These are phyloP conservation scores for Trogon melanurus DNA, from an alignment of 2,113 vertebrate genomes.

Conservation along the genomic window DNA sequence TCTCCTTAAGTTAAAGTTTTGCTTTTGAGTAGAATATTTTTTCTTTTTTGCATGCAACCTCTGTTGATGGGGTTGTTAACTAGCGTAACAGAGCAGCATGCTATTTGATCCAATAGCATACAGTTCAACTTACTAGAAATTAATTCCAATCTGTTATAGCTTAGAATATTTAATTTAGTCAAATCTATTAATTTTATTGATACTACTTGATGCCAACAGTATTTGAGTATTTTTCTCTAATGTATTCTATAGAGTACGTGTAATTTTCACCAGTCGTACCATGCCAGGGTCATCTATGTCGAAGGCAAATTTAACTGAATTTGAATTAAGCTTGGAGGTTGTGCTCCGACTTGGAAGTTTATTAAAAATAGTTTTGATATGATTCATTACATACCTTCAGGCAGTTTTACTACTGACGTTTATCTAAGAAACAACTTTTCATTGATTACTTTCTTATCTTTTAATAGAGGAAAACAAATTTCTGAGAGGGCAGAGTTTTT, in stretches of 20 bases:
- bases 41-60: not conserved
- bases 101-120: not conserved
- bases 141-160: not conserved
- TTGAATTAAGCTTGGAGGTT: not conserved
- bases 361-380: constrained; percentile 40
- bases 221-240: not conserved
- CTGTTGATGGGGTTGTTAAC: not conserved
- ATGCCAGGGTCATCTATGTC: not conserved
- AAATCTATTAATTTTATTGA: not conserved
- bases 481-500: not conserved
- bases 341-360: not conserved
- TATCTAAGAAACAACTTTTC: not conserved
- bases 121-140: not conserved
- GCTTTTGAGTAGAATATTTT: not conserved
- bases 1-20: not conserved
- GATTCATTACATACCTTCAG: not conserved
- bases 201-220: not conserved
- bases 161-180: not conserved
- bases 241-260: not conserved
- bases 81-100: not conserved
- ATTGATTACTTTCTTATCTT: not conserved
- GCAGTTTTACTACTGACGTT: constrained; percentile 22
- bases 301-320: constrained; percentile 13
- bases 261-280: not conserved
- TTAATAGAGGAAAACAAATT: not conserved